Evolutionary conservation across 1,140 invertebrate species (phyloP).

Genomic region (Geopemphigus sp.): DNA sequence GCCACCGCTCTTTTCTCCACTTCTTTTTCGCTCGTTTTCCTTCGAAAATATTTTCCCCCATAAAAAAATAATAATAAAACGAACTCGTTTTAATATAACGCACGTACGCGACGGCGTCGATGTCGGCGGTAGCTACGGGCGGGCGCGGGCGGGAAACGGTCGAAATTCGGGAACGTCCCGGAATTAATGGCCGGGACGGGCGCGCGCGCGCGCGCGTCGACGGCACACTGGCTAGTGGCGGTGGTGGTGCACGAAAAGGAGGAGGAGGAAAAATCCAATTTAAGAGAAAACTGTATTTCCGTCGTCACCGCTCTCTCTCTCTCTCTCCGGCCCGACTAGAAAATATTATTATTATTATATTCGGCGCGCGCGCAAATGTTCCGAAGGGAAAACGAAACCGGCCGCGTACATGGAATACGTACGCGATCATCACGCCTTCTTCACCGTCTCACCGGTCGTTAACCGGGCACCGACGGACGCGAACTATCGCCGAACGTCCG

Average conservation of each 20-base stretch:
- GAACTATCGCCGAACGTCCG: too few relatives aligned
- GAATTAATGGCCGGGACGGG: slow-evolving; percentile 46
- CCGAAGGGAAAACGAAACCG: too few relatives aligned
- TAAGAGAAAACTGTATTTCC: slow-evolving; percentile 48
- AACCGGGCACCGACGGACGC: too few relatives aligned
- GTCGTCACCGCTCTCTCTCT: not conserved
- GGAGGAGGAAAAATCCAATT: slow-evolving; percentile 44
- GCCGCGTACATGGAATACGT: too few relatives aligned
- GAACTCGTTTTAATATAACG: slow-evolving; percentile 47
- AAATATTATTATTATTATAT: slow-evolving; percentile 13
- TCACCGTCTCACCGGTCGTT: too few relatives aligned
- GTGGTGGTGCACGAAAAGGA: not conserved
- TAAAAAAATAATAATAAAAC: not conserved
- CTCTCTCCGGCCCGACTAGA: not conserved
- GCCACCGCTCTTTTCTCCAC: not conserved
- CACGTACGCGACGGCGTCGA: slow-evolving; percentile 2
- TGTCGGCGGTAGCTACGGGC: not conserved
- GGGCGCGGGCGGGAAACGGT: not conserved
- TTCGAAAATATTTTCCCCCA: slow-evolving; percentile 39
- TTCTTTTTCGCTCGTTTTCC: slow-evolving; percentile 40
- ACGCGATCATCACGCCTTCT: too few relatives aligned
- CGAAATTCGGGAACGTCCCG: slow-evolving; percentile 43
- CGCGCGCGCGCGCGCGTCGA: slow-evolving; percentile 19
- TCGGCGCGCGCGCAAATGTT: too few relatives aligned
- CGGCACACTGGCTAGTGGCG: not conserved